Percentiles rank a stretch among this genome's conserved stretches.
Evolutionary conservation across 1,140 invertebrate genomes (phyloP).

Genomic region (Linepithema humile): DNA sequence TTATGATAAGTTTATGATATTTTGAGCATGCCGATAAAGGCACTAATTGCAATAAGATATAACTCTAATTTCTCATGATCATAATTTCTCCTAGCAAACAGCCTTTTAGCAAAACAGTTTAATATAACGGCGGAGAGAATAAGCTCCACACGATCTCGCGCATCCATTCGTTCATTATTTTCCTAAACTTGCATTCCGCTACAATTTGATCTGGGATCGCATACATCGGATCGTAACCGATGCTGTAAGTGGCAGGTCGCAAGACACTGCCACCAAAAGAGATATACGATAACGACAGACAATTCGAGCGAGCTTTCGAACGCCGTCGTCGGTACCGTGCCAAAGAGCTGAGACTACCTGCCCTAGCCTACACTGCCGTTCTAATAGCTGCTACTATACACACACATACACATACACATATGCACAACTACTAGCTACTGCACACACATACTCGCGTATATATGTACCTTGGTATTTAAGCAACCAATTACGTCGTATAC

Average conservation of each 20-base stretch:
- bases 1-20: neutral
- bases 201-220: slow-evolving; percentile 17
- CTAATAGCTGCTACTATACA: neutral
- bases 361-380: neutral
- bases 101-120: too few species aligned
- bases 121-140: neutral
- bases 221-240: neutral
- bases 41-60: neutral
- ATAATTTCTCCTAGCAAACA: neutral
- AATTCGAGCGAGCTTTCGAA: slow-evolving; percentile 58
- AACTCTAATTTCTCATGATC: too few species aligned
- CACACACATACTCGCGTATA: neutral
- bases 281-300: slow-evolving; percentile 61
- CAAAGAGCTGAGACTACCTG: slow-evolving; percentile 51
- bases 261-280: slow-evolving; percentile 26
- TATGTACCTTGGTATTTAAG: slow-evolving; percentile 71
- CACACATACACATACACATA: neutral
- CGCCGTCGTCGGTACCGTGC: slow-evolving; percentile 47
- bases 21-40: neutral
- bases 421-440: neutral
- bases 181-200: neutral
- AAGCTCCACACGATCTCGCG: neutral
- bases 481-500: slow-evolving; percentile 72
- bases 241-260: slow-evolving; percentile 35
- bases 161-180: neutral